These are phyloP conservation scores for Sinohyriopsis cumingii DNA, from an alignment of 2,888 invertebrate genomes.

Conservation along the genomic window DNA sequence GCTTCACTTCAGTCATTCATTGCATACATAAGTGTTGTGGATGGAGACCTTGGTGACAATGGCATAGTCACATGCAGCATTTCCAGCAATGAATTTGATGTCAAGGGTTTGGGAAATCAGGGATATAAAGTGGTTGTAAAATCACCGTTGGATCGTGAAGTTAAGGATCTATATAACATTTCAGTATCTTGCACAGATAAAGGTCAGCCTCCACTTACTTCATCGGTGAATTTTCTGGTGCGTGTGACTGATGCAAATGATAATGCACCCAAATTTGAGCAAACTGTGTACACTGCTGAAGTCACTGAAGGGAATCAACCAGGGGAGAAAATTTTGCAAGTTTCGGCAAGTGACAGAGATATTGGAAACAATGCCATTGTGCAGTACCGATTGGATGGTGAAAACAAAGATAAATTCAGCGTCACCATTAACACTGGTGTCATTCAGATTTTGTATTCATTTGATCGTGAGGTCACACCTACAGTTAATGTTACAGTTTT, in stretches of 20 bases:
- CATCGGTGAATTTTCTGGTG: conserved; percentile 53
- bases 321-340: conserved; percentile 80
- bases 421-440: conserved; percentile 50
- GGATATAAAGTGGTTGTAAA: conserved; percentile 73
- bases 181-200: conserved; percentile 78
- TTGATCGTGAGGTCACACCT: conserved; percentile 48
- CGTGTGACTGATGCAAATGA: conserved; percentile 90
- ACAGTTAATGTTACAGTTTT: conserved; percentile 42
- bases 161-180: conserved; percentile 44
- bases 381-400: conserved; percentile 34
- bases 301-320: conserved; percentile 49
- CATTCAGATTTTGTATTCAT: conserved; percentile 37
- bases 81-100: conserved; percentile 34
- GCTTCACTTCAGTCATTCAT: conserved; percentile 45
- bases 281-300: conserved; percentile 36
- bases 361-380: conserved; percentile 40
- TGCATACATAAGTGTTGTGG: conserved; percentile 88
- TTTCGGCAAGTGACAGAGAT: conserved; percentile 85
- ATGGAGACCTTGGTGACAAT: conserved; percentile 87
- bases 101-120: conserved; percentile 37
- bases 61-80: conserved; percentile 79
- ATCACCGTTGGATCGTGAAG: conserved; percentile 59
- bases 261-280: conserved; percentile 88
- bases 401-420: conserved; percentile 32
- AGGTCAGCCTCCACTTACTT: conserved; percentile 45